These are phyloP conservation scores for Lamellibrachia luymesi DNA, from an alignment of 1,140 invertebrate genomes.

Conservation along the genomic window DNA sequence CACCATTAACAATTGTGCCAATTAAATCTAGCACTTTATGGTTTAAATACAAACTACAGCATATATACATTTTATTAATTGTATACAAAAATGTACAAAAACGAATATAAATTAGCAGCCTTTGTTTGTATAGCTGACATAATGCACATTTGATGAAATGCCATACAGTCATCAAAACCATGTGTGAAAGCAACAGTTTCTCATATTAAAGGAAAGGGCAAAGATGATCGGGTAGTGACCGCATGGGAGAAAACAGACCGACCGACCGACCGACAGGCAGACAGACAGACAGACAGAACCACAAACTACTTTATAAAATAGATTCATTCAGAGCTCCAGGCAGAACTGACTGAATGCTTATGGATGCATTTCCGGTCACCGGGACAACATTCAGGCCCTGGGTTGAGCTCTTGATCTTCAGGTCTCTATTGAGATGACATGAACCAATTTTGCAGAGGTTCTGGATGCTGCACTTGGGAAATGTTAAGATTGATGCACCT, in stretches of 20 bases:
- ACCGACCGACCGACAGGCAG: no score
- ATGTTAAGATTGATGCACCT: not conserved
- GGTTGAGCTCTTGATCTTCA: not conserved
- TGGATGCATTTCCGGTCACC: not conserved
- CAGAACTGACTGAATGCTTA: not conserved
- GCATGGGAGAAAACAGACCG: not conserved
- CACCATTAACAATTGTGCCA: not conserved
- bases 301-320: no score
- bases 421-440: not conserved
- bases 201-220: not conserved
- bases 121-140: no score
- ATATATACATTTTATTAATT: no score
- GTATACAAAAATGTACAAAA: no score
- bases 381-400: not conserved
- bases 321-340: no score
- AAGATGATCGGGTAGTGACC: not conserved
- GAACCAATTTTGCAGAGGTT: not conserved
- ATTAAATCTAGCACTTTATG: not conserved
- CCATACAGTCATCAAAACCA: no score
- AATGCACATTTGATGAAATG: no score
- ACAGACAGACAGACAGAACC: no score
- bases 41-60: no score
- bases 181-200: no score
- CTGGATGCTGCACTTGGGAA: not conserved
- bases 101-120: no score